A percentile compares a stretch with the other conserved stretches of the same genome.
Conservation (phyloP, 2,888 invertebrate genomes). For the Leptothorax acervorum region DNA sequence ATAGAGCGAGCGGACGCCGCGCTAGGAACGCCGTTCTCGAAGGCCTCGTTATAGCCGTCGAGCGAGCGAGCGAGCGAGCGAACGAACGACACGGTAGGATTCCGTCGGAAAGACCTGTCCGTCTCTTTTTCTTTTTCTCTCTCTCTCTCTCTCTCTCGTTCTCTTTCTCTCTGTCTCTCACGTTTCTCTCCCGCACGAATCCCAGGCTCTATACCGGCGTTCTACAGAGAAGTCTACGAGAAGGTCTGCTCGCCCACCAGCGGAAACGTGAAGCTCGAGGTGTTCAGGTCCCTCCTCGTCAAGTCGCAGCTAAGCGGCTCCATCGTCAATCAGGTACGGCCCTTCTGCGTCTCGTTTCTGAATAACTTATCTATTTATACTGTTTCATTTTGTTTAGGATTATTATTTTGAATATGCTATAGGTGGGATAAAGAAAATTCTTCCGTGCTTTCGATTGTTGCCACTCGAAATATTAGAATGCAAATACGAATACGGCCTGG, state of each 20-base stretch:
- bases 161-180: too few relatives aligned
- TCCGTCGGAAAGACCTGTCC: background rate
- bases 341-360: slow-evolving; percentile 16
- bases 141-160: background rate
- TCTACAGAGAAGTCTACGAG: slow-evolving; percentile 87
- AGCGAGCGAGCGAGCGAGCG: background rate
- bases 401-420: background rate
- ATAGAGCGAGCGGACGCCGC: slow-evolving; percentile 24
- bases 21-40: slow-evolving; percentile 31
- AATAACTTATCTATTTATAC: background rate
- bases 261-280: slow-evolving; percentile 86
- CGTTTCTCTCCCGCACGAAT: slow-evolving; percentile 17
- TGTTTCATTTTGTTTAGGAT: background rate
- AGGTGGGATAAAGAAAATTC: too few relatives aligned
- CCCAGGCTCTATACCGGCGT: slow-evolving; percentile 87
- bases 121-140: background rate
- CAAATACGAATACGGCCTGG: background rate
- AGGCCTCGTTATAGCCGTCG: slow-evolving; percentile 35
- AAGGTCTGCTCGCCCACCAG: slow-evolving; percentile 86
- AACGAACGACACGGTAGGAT: background rate
- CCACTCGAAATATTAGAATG: background rate
- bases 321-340: slow-evolving; percentile 85
- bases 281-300: slow-evolving; percentile 87
- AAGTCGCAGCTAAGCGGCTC: slow-evolving; percentile 86
- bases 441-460: background rate